phyloP scores from a whole-genome alignment of 1,140 invertebrate genomes.

The Aradophagus sp. region DNA sequence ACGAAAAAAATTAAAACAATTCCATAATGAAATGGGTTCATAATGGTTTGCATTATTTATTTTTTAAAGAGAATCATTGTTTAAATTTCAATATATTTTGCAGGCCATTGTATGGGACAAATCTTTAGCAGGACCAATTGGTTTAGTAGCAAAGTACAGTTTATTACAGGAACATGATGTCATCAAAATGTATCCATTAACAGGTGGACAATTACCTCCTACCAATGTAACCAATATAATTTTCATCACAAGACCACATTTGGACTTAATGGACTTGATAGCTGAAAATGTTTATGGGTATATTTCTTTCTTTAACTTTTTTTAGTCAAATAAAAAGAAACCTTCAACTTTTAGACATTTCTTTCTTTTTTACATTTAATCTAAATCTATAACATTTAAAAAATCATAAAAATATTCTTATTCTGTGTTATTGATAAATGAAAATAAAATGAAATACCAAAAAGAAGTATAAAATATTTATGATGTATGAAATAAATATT shows the following conservation, averaged over 20 bases:
- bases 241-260: constrained; percentile 89
- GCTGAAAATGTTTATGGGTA: constrained; percentile 86
- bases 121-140: constrained; percentile 89
- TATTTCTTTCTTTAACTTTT: constrained; percentile 12
- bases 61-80: constrained; percentile 26
- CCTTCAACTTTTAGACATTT: no score
- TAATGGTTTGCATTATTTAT: background rate
- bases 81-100: no score
- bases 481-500: no score
- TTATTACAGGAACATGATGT: constrained; percentile 87
- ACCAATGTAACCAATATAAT: constrained; percentile 88
- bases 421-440: no score
- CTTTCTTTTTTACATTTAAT: no score
- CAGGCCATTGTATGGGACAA: constrained; percentile 94
- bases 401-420: no score
- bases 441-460: no score
- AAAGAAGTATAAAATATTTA: no score
- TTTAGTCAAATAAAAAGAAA: no score
- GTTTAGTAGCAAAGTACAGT: constrained; percentile 88
- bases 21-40: no score
- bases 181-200: constrained; percentile 85
- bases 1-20: no score
- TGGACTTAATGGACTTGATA: constrained; percentile 89
- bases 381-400: no score
- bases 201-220: constrained; percentile 79